Evolutionary conservation across 2,888 invertebrate species (phyloP).

Genomic region (Tubiluchus corallicola): DNA sequence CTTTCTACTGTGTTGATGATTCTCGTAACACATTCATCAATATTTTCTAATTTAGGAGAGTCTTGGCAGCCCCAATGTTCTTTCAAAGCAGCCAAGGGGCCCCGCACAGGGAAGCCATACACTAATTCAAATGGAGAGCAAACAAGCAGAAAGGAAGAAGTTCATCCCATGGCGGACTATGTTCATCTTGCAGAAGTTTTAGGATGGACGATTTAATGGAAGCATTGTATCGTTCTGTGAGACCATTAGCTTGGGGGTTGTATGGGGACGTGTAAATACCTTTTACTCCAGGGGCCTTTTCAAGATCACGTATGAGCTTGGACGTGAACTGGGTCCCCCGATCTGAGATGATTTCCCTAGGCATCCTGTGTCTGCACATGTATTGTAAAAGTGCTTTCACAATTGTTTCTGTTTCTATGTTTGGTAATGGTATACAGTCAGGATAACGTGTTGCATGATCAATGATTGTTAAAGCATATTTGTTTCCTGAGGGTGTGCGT

Average conservation of each 20-base stretch:
- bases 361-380: slow-evolving; percentile 14
- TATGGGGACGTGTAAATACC: slow-evolving; percentile 14
- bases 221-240: slow-evolving; percentile 14
- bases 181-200: slow-evolving; percentile 15
- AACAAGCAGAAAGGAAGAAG: slow-evolving; percentile 14
- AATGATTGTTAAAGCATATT: no score
- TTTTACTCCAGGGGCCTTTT: slow-evolving; percentile 11
- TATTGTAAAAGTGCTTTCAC: slow-evolving; percentile 16
- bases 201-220: slow-evolving; percentile 14
- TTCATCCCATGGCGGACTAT: slow-evolving; percentile 19
- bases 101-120: no score
- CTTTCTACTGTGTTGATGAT: slow-evolving; percentile 10
- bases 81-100: slow-evolving; percentile 13
- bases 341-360: slow-evolving; percentile 16
- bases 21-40: no score
- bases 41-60: no score
- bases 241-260: no score
- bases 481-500: no score
- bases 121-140: no score
- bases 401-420: slow-evolving; percentile 19
- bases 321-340: slow-evolving; percentile 15
- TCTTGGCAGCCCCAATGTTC: no score
- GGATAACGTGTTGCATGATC: no score
- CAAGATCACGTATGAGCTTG: slow-evolving; percentile 12
- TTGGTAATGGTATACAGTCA: no score